Evolutionary conservation across 2,113 vertebrate genomes (phyloP), one percentile per base, ranked within the genome.

Genomic region (Myrmecobius fasciatus): DNA sequence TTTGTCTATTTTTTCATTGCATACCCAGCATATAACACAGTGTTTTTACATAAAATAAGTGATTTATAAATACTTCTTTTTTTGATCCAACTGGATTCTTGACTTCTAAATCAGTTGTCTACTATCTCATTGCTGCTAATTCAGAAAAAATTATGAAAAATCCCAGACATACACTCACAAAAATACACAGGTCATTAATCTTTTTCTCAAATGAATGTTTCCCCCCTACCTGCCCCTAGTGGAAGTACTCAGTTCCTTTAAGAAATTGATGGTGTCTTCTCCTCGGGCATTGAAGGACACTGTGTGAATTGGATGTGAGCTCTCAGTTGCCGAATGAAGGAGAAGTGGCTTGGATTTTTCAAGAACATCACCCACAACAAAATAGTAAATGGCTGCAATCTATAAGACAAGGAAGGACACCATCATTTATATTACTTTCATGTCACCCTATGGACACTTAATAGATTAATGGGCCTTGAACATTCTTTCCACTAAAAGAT

Each of bases 221-320:
- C 54, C 96, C 46, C 89, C 98, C 91, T 98, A 99, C 99, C 99
- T 99, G 98, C 99, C 96, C 47, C 94, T 96, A 56, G 98, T 97
- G 93, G 95, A 96, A 52, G 8, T 54, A 92, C 98, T 98, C 96
- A 99, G 91, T 14, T 98, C 96, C 95, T 98, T 99, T 91, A 99
- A 94, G 95, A 99, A 98, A 96, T 95, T 26, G 51, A 98, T 75
- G 3, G 98, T 99, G 96, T 97, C 97, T 94, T 98, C 98, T 95
- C 98, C 95, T 60, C 97, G 98, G 91, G 99, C 98, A n/a, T 99
- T 99, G 97, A 99, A 99, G 96, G 99, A 99, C 56, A 99, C 98
- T 0, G 94, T 96, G 94, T 98, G 98, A 95, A 99, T 56, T 53
- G 98, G 98, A 91, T 93, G 97, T 0, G 94, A 94, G 8, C 96